Conservation (phyloP, 2,797 vertebrate species). For the Sebastes baramenuke region DNA sequence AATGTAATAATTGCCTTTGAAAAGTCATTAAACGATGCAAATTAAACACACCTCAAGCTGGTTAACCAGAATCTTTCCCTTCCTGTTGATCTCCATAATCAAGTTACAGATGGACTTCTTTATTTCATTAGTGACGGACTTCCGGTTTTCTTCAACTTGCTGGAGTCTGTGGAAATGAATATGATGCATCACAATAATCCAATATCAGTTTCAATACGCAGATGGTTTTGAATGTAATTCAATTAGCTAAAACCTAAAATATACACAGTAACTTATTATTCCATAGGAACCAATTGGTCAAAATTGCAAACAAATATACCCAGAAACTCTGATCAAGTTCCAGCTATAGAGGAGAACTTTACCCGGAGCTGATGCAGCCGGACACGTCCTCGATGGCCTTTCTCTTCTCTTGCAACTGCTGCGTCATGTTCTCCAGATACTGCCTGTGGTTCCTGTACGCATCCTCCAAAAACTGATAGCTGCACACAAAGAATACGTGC, state of each 20-base stretch:
- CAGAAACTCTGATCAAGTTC: background rate
- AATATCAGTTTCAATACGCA: background rate
- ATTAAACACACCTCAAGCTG: conserved; percentile 90
- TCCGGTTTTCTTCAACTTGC: conserved; percentile 97
- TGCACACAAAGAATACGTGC: conserved; percentile 30
- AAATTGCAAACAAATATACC: background rate
- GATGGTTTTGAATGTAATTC: background rate
- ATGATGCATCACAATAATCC: background rate
- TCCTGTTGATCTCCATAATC: conserved; percentile 98
- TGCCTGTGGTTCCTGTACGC: conserved; percentile 97
- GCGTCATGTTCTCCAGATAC: conserved; percentile 94
- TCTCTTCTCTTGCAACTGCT: conserved; percentile 95
- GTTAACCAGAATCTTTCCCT: conserved; percentile 95
- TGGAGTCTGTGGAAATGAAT: conserved; percentile 84
- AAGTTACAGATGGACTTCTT: conserved; percentile 97
- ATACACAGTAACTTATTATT: background rate
- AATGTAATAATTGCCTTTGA: background rate
- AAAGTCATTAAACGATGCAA: background rate
- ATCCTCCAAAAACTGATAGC: conserved; percentile 98
- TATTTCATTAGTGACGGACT: conserved; percentile 95
- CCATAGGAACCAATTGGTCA: background rate
- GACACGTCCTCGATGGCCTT: conserved; percentile 95
- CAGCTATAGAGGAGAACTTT: conserved; percentile 19
- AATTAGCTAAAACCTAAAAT: background rate
- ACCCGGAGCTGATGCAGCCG: conserved; percentile 93